Evolutionary conservation across 23 tunicate species (phyloP), one percentile per base, ranked within the genome.

Genomic region (Diplosoma virens): DNA sequence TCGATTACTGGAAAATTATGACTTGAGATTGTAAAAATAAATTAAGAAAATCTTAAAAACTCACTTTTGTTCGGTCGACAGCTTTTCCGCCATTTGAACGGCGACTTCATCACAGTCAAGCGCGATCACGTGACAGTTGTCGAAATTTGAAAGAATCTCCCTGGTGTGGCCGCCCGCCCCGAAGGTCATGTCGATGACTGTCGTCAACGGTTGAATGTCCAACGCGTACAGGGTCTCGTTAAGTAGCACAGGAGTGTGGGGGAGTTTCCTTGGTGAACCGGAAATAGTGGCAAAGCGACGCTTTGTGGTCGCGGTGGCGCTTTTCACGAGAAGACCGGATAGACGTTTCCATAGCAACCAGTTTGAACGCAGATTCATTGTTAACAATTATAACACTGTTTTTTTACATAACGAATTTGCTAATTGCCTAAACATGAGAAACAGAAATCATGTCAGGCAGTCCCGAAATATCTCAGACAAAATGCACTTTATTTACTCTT

Each of bases 91-190:
- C 1, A 92, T 41, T 6, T 76, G 25, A 85, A 72, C 22, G 5
- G 97, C 97, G 20, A 6, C 22, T 60, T 77, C 74, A 37, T 92
- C 97, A 64, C 92, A 59, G 46, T 92, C 97, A 25, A 85, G 27
- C 0, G 97, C 92, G 59, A 85, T 47, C 20, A 92, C 83, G 6
- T 70, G 69, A 29, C 87, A 85, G 21, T 76, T 36, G 46, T 33
- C 11, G 59, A 52, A 81, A 3, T 74, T 66, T 24, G 77, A 56
- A 9, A 92, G 36, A 6, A 92, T 67, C 53, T 73, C 90, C 46
- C 50, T 76, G 0, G 86, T 59, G 47, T 92, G 97, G 5, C 97
- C 97, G 0, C 97, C 97, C 47, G 87, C 84, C n/a, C 97, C 97
- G 67, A 92, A 92, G 1, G 97, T 92, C 81, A 92, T 59, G 54